These are phyloP conservation scores for Plemyria rubiginata DNA, from an alignment of 2,888 invertebrate species.

Conservation along the genomic window DNA sequence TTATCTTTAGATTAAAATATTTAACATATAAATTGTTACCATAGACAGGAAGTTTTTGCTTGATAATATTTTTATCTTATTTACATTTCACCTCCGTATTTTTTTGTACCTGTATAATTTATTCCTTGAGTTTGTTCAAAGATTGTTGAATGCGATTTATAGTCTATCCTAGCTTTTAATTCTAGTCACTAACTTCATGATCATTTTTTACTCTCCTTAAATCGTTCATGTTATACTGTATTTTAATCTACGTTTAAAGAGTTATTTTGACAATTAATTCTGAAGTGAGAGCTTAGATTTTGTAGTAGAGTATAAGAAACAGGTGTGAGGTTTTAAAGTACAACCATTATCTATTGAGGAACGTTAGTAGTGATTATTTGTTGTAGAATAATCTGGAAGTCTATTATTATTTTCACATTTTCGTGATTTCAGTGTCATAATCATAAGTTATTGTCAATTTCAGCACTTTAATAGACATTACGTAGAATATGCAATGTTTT, in stretches of 20 bases:
- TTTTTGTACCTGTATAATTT: constrained; percentile 4
- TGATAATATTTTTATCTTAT: constrained; percentile 49
- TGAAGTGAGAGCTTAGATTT: constrained; percentile 44
- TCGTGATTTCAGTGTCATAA: constrained; percentile 43
- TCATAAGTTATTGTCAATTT: constrained; percentile 67
- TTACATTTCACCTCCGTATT: constrained; percentile 24
- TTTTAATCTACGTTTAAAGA: constrained; percentile 2
- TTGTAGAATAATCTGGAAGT: constrained; percentile 75
- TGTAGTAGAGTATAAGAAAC: constrained; percentile 54
- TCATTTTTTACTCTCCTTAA: constrained; percentile 7
- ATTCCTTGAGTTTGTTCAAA: constrained; percentile 3
- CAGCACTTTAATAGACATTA: neutral
- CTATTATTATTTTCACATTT: constrained; percentile 49
- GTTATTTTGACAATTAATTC: constrained; percentile 20
- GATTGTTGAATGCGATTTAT: neutral
- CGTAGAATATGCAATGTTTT: neutral
- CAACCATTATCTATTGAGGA: constrained; percentile 61
- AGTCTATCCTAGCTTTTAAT: constrained; percentile 29
- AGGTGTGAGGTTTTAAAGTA: constrained; percentile 65
- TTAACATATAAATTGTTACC: constrained; percentile 59
- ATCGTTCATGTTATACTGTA: constrained; percentile 3
- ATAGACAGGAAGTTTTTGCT: constrained; percentile 60
- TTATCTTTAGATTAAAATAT: constrained; percentile 58
- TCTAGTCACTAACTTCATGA: constrained; percentile 38
- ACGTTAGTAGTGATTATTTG: constrained; percentile 71